These are phyloP conservation scores for Mustelus asterias DNA, from an alignment of 2,113 vertebrate species.

Conservation along the genomic window DNA sequence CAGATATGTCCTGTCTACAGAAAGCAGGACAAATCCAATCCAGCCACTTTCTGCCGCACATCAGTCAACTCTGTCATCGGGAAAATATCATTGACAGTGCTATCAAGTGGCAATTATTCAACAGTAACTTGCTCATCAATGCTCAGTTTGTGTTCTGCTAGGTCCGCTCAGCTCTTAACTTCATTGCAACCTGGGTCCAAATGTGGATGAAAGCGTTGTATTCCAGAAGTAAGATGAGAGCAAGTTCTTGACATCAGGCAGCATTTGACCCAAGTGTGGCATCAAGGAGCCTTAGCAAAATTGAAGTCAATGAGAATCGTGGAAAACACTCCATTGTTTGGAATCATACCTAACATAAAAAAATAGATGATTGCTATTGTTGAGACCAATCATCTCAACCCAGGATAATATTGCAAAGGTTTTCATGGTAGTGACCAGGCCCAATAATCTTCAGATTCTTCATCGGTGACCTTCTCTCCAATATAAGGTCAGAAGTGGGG, in stretches of 20 bases:
- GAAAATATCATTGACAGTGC: not conserved
- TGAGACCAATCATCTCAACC: too few relatives aligned
- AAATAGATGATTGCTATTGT: too few relatives aligned
- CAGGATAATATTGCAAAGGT: too few relatives aligned
- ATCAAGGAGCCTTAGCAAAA: not conserved
- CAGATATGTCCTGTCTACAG: not conserved
- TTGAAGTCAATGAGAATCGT: not conserved
- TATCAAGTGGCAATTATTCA: not conserved
- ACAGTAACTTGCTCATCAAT: not conserved
- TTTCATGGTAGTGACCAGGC: too few relatives aligned
- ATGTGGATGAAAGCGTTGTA: not conserved
- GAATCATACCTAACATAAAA: too few relatives aligned
- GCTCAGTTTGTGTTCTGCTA: too few relatives aligned
- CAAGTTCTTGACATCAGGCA: not conserved
- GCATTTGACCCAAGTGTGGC: not conserved
- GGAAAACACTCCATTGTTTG: not conserved
- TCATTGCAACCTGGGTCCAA: not conserved
- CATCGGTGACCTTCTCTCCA: too few relatives aligned
- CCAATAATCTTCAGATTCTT: too few relatives aligned
- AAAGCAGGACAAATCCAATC: not conserved
- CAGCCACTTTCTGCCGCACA: not conserved
- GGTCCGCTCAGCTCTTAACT: too few relatives aligned
- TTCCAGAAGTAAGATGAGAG: not conserved
- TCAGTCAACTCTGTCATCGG: not conserved
- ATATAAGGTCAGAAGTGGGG: not conserved